These are phyloP conservation scores for Ryuthela nishihirai DNA, from an alignment of 2,888 invertebrate genomes.

Conservation along the genomic window DNA sequence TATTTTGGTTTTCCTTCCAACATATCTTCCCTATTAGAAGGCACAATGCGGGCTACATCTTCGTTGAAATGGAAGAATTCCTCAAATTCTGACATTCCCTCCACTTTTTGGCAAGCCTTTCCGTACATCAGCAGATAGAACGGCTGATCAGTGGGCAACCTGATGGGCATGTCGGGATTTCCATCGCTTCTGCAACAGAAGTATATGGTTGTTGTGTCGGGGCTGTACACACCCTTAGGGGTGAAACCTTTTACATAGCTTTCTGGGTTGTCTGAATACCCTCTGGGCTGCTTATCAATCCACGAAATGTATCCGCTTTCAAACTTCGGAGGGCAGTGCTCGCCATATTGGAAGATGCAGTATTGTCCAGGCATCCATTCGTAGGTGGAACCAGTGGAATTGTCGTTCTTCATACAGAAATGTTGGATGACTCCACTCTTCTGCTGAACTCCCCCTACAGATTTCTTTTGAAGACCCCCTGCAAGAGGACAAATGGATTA, in stretches of 20 bases:
- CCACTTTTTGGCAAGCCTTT: slow-evolving; percentile 44
- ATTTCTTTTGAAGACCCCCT: slow-evolving; percentile 25
- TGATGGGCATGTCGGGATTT: slow-evolving; percentile 41
- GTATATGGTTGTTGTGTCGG: slow-evolving; percentile 41
- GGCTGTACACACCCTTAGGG: slow-evolving; percentile 39
- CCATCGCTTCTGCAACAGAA: slow-evolving; percentile 46
- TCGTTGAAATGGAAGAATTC: slow-evolving; percentile 45
- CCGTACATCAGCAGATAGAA: slow-evolving; percentile 44
- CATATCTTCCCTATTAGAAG: slow-evolving; percentile 4
- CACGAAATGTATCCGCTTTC: slow-evolving; percentile 42
- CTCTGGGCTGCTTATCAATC: slow-evolving; percentile 35
- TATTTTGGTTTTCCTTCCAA: slow-evolving; percentile 33
- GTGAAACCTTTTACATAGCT: neutral
- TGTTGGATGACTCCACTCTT: slow-evolving; percentile 42
- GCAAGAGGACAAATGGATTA: neutral
- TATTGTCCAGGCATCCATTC: slow-evolving; percentile 44
- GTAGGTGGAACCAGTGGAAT: neutral
- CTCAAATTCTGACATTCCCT: slow-evolving; percentile 43
- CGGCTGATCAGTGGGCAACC: slow-evolving; percentile 42
- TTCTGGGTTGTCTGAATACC: slow-evolving; percentile 6
- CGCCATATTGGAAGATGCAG: slow-evolving; percentile 43
- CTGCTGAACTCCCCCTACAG: slow-evolving; percentile 36
- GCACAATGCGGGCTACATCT: slow-evolving; percentile 23
- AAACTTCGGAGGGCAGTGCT: slow-evolving; percentile 41
- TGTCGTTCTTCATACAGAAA: slow-evolving; percentile 40